A percentile compares a stretch with the other conserved stretches of the same genome.
Conservation (phyloP, 2,797 vertebrate genomes). For the Helostoma temminkii region DNA sequence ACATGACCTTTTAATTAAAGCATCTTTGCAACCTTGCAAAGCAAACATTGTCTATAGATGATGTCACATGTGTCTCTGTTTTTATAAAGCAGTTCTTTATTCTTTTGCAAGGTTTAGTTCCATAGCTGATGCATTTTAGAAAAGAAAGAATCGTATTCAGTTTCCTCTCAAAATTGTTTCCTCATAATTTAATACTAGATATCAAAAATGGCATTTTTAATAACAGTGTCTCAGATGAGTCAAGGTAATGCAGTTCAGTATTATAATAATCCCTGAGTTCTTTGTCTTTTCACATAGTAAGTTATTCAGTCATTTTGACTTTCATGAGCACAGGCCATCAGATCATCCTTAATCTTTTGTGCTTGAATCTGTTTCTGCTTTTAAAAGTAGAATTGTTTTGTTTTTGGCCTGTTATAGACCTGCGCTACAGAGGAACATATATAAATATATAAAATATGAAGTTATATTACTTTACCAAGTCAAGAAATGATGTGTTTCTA, state of each 20-base stretch:
- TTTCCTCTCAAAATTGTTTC: neutral
- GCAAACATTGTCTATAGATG: constrained; percentile 21
- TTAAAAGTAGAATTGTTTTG: constrained; percentile 41
- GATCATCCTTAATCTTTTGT: constrained; percentile 38
- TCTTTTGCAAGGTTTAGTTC: constrained; percentile 13
- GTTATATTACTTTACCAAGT: neutral
- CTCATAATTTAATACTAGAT: neutral
- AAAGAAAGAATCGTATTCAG: constrained; percentile 1
- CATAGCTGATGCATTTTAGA: neutral
- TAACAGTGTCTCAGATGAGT: constrained; percentile 7
- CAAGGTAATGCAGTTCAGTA: constrained; percentile 8
- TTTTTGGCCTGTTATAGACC: neutral
- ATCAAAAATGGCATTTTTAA: constrained; percentile 25
- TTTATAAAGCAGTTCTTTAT: neutral
- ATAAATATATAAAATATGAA: neutral
- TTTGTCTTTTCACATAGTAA: constrained; percentile 47
- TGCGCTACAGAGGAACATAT: neutral
- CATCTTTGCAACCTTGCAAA: constrained; percentile 36
- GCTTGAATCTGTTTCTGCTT: constrained; percentile 39
- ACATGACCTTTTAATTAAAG: constrained; percentile 62
- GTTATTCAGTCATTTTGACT: constrained; percentile 63
- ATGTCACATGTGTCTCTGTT: constrained; percentile 15
- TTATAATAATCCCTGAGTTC: constrained; percentile 51
- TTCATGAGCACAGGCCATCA: constrained; percentile 43
- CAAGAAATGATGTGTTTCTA: neutral